Evolutionary conservation across 1,140 invertebrate species (phyloP).

Genomic region (Drosophila albomicans): DNA sequence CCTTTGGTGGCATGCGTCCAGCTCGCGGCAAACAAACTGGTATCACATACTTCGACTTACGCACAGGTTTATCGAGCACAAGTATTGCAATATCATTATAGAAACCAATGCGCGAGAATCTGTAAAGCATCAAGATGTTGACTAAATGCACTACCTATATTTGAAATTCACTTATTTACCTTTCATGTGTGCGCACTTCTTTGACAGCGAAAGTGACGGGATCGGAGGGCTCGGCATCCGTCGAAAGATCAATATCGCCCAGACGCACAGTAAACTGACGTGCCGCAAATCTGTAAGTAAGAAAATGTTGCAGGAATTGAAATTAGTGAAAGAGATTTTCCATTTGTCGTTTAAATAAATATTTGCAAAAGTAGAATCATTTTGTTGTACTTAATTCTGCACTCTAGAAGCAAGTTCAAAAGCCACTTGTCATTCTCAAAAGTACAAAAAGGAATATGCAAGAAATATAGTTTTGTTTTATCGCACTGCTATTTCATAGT

Average conservation of each 20-base stretch:
- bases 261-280: conserved; percentile 94
- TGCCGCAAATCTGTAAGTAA: conserved; percentile 90
- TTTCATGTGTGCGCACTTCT: conserved; percentile 91
- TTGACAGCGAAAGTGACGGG: conserved; percentile 91
- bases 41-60: conserved; percentile 93
- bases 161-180: conserved; percentile 39
- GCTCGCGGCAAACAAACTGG: conserved; percentile 92
- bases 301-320: background rate
- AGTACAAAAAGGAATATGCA: too few relatives aligned
- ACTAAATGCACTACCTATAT: accelerated
- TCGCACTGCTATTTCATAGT: too few relatives aligned
- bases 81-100: conserved; percentile 95
- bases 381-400: too few relatives aligned
- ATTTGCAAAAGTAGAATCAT: too few relatives aligned
- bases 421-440: too few relatives aligned
- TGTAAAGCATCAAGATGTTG: conserved; percentile 5
- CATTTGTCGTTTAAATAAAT: too few relatives aligned
- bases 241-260: conserved; percentile 94
- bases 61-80: conserved; percentile 88
- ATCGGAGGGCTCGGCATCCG: conserved; percentile 92
- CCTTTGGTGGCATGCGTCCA: conserved; percentile 74
- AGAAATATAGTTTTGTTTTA: too few relatives aligned
- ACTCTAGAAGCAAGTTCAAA: too few relatives aligned
- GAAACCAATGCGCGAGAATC: conserved; percentile 93
- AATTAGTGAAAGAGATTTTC: background rate